These are phyloP conservation scores for Antheraea pernyi DNA, from an alignment of 1,140 invertebrate species.

Conservation along the genomic window DNA sequence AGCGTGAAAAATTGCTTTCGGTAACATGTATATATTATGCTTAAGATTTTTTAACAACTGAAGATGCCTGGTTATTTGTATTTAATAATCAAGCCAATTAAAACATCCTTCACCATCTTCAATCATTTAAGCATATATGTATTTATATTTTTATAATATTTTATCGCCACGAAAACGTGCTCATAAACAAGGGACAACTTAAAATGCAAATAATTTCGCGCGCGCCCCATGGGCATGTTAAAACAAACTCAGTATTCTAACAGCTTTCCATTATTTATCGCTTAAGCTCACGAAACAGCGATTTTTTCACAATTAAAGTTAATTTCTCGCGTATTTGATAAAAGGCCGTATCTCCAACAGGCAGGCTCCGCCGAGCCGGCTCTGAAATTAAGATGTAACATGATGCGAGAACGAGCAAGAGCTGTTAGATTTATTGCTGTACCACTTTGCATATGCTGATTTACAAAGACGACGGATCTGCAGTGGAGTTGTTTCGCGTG, in stretches of 20 bases:
- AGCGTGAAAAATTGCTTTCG: not conserved
- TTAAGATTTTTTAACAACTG: no score
- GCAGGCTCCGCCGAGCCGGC: slow-evolving; percentile 71
- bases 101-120: no score
- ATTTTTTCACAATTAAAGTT: slow-evolving; percentile 63
- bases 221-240: slow-evolving; percentile 58
- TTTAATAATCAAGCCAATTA: no score
- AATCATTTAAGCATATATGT: no score
- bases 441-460: slow-evolving; percentile 81
- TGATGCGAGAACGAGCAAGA: slow-evolving; percentile 80
- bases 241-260: slow-evolving; percentile 60
- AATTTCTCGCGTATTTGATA: slow-evolving; percentile 77
- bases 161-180: slow-evolving; percentile 42
- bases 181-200: slow-evolving; percentile 53
- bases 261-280: slow-evolving; percentile 63
- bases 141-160: slow-evolving; percentile 18
- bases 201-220: slow-evolving; percentile 60
- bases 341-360: slow-evolving; percentile 73
- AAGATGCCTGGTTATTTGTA: no score
- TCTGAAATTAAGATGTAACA: slow-evolving; percentile 81
- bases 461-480: slow-evolving; percentile 71
- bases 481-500: slow-evolving; percentile 43
- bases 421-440: slow-evolving; percentile 79
- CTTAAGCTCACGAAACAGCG: slow-evolving; percentile 52
- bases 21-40: no score